These are phyloP conservation scores for Laothoe populi DNA, from an alignment of 2,888 invertebrate genomes.

Conservation along the genomic window DNA sequence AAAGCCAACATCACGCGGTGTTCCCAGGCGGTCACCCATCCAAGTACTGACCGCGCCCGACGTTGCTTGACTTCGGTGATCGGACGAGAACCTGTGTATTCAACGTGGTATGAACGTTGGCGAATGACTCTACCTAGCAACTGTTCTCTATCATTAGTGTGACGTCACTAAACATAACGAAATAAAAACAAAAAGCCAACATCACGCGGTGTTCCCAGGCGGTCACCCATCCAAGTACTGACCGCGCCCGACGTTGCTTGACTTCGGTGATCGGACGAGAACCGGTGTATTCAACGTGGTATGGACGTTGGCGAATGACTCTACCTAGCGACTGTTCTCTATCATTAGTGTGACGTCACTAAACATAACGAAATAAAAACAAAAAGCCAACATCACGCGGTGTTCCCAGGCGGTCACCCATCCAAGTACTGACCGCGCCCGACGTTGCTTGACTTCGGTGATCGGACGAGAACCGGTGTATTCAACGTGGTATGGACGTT, in stretches of 20 bases:
- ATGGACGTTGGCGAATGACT: constrained; percentile 26
- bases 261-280: constrained; percentile 82
- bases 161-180: too few relatives aligned
- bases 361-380: too few relatives aligned
- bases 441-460: constrained; percentile 82
- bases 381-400: constrained; percentile 54
- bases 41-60: constrained; percentile 81
- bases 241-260: constrained; percentile 80
- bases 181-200: constrained; percentile 55
- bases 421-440: constrained; percentile 81
- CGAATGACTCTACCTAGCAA: not conserved
- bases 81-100: constrained; percentile 77
- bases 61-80: constrained; percentile 82
- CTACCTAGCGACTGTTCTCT: not conserved
- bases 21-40: constrained; percentile 79
- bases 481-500: constrained; percentile 32
- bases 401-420: constrained; percentile 78
- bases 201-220: constrained; percentile 65
- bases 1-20: constrained; percentile 57
- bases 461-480: constrained; percentile 80
- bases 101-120: constrained; percentile 31
- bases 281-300: constrained; percentile 57
- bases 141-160: too few relatives aligned
- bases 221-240: constrained; percentile 82
- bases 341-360: too few relatives aligned